phyloP scores from a whole-genome alignment of 2,888 invertebrate genomes.

The Lasioglossum zephyrum region DNA sequence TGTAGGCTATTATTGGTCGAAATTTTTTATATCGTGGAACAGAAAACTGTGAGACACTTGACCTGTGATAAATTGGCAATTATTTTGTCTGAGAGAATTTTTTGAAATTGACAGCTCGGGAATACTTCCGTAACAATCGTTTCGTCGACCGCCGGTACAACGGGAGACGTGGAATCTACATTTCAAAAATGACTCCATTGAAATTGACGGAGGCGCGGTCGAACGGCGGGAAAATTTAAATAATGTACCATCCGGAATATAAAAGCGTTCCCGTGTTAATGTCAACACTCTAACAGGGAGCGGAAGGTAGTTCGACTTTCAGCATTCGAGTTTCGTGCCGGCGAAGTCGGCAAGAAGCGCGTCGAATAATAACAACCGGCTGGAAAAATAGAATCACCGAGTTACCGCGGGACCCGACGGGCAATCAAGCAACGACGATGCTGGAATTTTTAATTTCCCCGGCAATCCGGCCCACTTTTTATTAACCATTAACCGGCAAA shows the following conservation, averaged over 20 bases:
- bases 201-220: not conserved
- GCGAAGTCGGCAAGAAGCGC: not conserved
- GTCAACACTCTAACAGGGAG: not conserved
- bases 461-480: slow-evolving; percentile 60
- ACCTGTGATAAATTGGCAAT: no score
- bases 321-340: not conserved
- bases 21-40: no score
- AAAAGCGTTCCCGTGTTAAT: slow-evolving; percentile 7
- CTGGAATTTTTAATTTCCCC: slow-evolving; percentile 64
- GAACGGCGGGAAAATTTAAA: not conserved
- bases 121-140: no score
- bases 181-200: not conserved
- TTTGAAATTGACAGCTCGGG: not conserved
- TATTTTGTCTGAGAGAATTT: no score
- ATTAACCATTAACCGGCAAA: slow-evolving; percentile 62
- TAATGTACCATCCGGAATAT: not conserved
- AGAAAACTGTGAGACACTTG: no score
- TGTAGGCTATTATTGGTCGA: no score
- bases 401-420: not conserved
- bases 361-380: slow-evolving; percentile 3
- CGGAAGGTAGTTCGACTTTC: not conserved
- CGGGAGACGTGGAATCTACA: not conserved
- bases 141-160: no score
- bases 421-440: slow-evolving; percentile 46
- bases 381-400: slow-evolving; percentile 22